These are phyloP conservation scores for Rhinichthys osculus DNA, from an alignment of 2,797 vertebrate species.

Conservation along the genomic window DNA sequence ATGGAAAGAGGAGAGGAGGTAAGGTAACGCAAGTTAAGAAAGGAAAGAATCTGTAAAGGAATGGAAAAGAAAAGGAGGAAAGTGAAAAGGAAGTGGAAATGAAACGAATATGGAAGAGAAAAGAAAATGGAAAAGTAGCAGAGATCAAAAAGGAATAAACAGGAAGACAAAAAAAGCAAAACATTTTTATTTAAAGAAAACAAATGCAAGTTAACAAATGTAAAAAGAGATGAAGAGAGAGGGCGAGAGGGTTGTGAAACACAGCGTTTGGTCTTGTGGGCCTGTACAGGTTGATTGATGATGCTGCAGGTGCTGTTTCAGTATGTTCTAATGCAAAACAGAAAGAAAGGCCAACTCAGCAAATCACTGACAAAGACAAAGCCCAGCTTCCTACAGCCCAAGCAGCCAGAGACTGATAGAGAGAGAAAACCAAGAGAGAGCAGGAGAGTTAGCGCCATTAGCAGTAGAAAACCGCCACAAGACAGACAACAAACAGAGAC, in stretches of 20 bases:
- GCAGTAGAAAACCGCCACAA: slow-evolving; percentile 25
- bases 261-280: slow-evolving; percentile 46
- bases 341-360: slow-evolving; percentile 64
- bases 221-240: not conserved
- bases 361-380: slow-evolving; percentile 77
- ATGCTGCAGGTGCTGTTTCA: slow-evolving; percentile 59
- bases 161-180: not conserved
- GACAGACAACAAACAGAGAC: not conserved
- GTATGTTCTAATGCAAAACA: slow-evolving; percentile 60
- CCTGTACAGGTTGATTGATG: slow-evolving; percentile 73
- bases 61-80: not conserved
- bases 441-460: not conserved
- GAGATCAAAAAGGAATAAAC: not conserved
- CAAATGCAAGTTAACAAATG: not conserved
- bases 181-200: not conserved
- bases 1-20: slow-evolving; percentile 11
- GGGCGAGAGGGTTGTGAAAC: not conserved
- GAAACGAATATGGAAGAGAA: not conserved
- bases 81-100: not conserved
- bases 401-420: slow-evolving; percentile 53
- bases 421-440: not conserved
- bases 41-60: not conserved
- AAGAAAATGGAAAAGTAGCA: not conserved
- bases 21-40: not conserved
- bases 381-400: slow-evolving; percentile 64